Percentiles rank a stretch among this genome's conserved stretches.
Conservation (phyloP, 2,888 invertebrate species). For the Neria commutata region DNA sequence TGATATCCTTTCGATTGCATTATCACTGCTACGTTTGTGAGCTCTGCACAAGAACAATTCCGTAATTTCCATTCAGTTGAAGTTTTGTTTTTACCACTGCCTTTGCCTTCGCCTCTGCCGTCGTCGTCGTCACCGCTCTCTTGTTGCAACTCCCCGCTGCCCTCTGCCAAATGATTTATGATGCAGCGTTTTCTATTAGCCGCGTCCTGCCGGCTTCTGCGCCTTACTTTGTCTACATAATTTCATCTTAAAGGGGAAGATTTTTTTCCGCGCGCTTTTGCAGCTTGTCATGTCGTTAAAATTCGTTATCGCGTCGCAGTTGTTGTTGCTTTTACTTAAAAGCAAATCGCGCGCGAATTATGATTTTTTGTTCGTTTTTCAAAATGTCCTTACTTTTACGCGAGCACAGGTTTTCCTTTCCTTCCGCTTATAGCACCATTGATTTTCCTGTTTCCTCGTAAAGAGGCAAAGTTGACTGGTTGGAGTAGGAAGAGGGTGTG, state of each 20-base stretch:
- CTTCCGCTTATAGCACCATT: constrained; percentile 13
- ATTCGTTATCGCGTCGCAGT: constrained; percentile 15
- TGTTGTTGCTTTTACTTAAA: constrained; percentile 4
- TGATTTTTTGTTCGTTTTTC: background rate
- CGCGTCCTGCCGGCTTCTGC: background rate
- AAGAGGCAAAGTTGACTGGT: too few species aligned
- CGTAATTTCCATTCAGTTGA: constrained; percentile 11
- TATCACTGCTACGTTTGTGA: too few species aligned
- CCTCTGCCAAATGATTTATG: background rate
- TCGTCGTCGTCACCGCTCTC: background rate
- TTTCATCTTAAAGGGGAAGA: too few species aligned
- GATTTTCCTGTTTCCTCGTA: constrained; percentile 15
- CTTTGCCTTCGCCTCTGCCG: background rate
- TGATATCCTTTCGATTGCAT: too few species aligned
- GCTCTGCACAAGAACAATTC: background rate
- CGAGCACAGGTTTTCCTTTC: constrained; percentile 7
- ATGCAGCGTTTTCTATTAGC: constrained; percentile 12
- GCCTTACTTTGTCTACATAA: background rate
- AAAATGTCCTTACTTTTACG: background rate
- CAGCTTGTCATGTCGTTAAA: constrained; percentile 7
- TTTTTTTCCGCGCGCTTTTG: background rate
- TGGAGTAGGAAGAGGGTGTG: too few species aligned
- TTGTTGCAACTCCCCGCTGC: background rate
- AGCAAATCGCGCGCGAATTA: constrained; percentile 4
- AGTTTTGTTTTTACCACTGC: background rate